Conservation (phyloP, 2,113 vertebrate species). For the Trinectes maculatus region DNA sequence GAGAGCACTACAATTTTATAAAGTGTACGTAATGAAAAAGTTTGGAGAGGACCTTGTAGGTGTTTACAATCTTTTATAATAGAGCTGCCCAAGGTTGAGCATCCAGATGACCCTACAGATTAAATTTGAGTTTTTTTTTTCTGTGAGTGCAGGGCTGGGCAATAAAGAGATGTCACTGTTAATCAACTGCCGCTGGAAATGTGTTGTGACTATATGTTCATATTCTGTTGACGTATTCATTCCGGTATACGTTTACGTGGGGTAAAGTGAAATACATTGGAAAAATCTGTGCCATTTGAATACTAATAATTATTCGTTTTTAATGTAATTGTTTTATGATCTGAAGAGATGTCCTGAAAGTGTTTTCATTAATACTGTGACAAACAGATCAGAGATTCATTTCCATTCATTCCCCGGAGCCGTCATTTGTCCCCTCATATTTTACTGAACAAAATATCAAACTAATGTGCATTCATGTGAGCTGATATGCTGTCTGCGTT, state of each 20-base stretch:
- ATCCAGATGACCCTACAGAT: constrained; percentile 20
- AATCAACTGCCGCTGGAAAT: neutral
- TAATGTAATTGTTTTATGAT: constrained; percentile 10
- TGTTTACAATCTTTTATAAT: constrained; percentile 26
- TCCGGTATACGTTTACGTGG: neutral
- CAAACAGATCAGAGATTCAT: constrained; percentile 12
- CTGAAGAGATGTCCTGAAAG: neutral
- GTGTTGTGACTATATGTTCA: neutral
- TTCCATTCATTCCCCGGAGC: constrained; percentile 4
- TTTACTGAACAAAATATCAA: constrained; percentile 19
- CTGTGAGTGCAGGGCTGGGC: constrained; percentile 13
- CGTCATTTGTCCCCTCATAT: constrained; percentile 13
- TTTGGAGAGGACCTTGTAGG: constrained; percentile 29
- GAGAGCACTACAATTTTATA: constrained; percentile 19
- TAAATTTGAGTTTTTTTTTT: constrained; percentile 20
- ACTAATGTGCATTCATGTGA: constrained; percentile 20
- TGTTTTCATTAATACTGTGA: neutral
- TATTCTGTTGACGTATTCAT: neutral
- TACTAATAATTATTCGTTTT: too few relatives aligned
- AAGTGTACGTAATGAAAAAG: constrained; percentile 7
- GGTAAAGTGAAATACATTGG: neutral
- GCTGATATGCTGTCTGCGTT: constrained; percentile 12
- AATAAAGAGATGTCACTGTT: constrained; percentile 29
- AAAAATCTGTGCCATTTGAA: too few relatives aligned
- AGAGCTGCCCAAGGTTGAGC: constrained; percentile 17